Evolutionary conservation across 2,797 vertebrate genomes (phyloP), one percentile per base, ranked within the genome.

Genomic region (Acomys russatus): DNA sequence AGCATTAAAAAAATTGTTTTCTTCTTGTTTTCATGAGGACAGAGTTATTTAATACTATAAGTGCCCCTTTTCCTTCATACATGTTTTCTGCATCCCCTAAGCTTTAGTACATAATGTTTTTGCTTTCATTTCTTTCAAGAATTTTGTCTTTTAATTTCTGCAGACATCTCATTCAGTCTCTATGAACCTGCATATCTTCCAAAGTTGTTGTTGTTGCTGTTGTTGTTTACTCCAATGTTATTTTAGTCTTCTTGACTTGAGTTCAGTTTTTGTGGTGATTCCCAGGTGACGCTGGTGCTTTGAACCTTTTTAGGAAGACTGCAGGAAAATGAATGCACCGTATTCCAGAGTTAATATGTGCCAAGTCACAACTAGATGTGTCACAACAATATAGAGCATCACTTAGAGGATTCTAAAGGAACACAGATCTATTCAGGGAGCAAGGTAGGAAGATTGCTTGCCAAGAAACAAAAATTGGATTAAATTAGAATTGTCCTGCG

Each of bases 391-490:
- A 80, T 44, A 66, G 14, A 66, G 28, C 33, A 70, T 76, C 11
- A 51, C 51, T 79, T 49, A 74, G 56, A 90, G 54, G n/a, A 64
- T 92, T 70, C 70, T 14, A 74, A 88, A 74, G 63, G 61, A 88
- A 20, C 64, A 94, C 49, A 25, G 23, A 44, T 0, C 56, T 87
- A 74, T 89, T 91, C 35, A 30, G 2, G 38, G 15, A 89, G 28
- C 76, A 63, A 91, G 49, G 56, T 35, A 44, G 22, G 74, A 92
- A 94, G 18, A 15, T 91, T 80, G 61, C 17, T 89, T 94, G 23
- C 28, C 66, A 96, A 85, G 44, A 38, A 86, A 90, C 18, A 92
- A 78, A 90, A 87, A 18, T 3, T 78, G 70, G 92, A 14, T n/a
- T 18, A 68, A 51, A n/a, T 68, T 51, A 85, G 83, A 68, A 6